Base-by-base conservation (phyloP, 2,797 vertebrate species). In the Philypnodon macrostomus region DNA sequence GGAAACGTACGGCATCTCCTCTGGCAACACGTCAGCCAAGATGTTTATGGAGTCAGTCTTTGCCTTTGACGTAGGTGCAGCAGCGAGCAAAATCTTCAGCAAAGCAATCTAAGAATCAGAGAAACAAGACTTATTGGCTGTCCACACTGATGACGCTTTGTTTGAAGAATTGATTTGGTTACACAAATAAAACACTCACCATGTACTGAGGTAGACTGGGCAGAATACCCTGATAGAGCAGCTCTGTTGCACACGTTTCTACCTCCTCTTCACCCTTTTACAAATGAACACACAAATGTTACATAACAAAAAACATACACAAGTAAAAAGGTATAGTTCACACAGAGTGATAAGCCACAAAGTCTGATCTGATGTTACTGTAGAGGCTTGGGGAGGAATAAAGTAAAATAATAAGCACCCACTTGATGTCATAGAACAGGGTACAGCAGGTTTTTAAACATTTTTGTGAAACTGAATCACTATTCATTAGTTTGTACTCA, bases 1-100 rank as follows among this genome's bases (percentile, higher is more conserved):
- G n/a, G n/a, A n/a, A 39, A 93, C 94, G 94, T 87, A 99, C 97
- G 97, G 97, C 97, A 99, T 99, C 82, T 99, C 97, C 75, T 99
- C 97, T 0, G 97, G 96, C 55, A 98, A 78, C 31, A 99, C 95
- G 0, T 99, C 97, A 0, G 97, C 97, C 52, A 99, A 79, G 86
- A 99, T 99, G 73, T 99, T 98, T 81, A 99, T 99, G 14, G 97
- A 99, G 77, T 99, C 97, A 0, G 97, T 99, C 84, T 99, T 99
- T 76, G 97, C 96, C 88, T 99, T 99, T 58, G 97, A 99, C 14
- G 97, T 99, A 1, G 97, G 97, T 12, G 96, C 97, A 47, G 96
- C 97, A 3, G 96, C 96, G 0, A 99, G 89, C 1, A 99, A 88
- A 68, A 99, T 98, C 87, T 98, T 98, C 70, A 99, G 87, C 63